Evolutionary conservation across 2,113 vertebrate species (phyloP).

Genomic region (Pandion haliaetus): DNA sequence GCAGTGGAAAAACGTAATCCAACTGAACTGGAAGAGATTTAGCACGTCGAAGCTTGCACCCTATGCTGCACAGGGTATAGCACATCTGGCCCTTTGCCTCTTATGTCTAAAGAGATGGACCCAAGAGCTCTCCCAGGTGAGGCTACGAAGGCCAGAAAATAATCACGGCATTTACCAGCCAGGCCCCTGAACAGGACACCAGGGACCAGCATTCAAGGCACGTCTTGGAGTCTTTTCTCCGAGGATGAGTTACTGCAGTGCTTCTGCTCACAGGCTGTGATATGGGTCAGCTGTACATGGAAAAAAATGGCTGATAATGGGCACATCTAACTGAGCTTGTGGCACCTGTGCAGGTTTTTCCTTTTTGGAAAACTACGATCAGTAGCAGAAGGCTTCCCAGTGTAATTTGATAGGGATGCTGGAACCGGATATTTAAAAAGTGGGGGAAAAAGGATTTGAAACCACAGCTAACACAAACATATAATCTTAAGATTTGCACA

Average conservation of each 20-base stretch:
- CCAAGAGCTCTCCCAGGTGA: not conserved
- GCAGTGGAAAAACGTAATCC: not conserved
- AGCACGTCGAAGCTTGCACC: fast-evolving
- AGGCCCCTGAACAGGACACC: fast-evolving
- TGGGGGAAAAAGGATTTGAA: not conserved
- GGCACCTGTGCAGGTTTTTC: not conserved
- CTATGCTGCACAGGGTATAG: fast-evolving
- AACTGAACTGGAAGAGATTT: not conserved
- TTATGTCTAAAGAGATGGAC: not conserved
- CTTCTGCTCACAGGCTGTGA: not conserved
- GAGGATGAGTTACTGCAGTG: not conserved
- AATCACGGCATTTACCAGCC: not conserved
- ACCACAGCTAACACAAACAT: not conserved
- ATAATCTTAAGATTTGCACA: not conserved
- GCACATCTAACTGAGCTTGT: not conserved
- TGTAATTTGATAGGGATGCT: not conserved
- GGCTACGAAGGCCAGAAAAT: not conserved
- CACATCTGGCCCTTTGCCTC: not conserved
- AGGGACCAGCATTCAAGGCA: not conserved
- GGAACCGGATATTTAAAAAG: not conserved
- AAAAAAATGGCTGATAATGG: not conserved
- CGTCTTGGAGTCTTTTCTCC: not conserved
- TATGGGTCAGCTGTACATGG: not conserved
- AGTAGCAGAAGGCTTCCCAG: not conserved
- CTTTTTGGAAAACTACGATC: not conserved